phyloP scores from a whole-genome alignment of 92 coral and sea anemone species.

The Phenganax stokvisi region DNA sequence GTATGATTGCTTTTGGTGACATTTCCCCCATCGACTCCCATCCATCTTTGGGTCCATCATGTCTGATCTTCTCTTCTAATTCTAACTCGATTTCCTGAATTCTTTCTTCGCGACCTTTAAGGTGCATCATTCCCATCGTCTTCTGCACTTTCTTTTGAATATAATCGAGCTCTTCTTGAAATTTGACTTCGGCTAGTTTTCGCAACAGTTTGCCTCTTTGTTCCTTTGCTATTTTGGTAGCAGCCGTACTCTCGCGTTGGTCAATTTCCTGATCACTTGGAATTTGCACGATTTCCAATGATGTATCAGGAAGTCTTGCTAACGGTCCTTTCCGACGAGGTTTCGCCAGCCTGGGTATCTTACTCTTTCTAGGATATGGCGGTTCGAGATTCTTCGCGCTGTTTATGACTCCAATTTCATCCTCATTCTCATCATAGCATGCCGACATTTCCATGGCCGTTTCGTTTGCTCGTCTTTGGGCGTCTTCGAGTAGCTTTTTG shows the following conservation, averaged over 20 bases:
- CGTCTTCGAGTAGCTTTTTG: neutral
- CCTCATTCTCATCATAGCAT: slow-evolving; percentile 27
- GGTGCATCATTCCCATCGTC: slow-evolving; percentile 66
- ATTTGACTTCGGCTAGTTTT: slow-evolving; percentile 85
- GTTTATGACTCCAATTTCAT: neutral
- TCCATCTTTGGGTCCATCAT: slow-evolving; percentile 13
- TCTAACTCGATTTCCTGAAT: slow-evolving; percentile 41
- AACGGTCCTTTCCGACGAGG: slow-evolving; percentile 36
- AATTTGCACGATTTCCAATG: slow-evolving; percentile 11
- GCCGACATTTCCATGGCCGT: neutral
- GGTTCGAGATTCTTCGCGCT: slow-evolving; percentile 2
- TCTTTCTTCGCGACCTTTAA: slow-evolving; percentile 59
- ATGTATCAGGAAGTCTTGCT: slow-evolving; percentile 29
- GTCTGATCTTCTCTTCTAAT: slow-evolving; percentile 2
- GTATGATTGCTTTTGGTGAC: slow-evolving; percentile 33
- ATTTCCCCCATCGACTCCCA: slow-evolving; percentile 26
- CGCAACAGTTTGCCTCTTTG: slow-evolving; percentile 46
- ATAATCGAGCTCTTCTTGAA: slow-evolving; percentile 68
- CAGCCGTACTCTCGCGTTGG: slow-evolving; percentile 33
- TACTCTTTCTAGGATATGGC: slow-evolving; percentile 23
- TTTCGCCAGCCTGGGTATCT: slow-evolving; percentile 40
- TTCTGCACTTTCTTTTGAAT: slow-evolving; percentile 63
- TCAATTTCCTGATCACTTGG: slow-evolving; percentile 27
- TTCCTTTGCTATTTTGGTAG: slow-evolving; percentile 21
- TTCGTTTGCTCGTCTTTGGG: slow-evolving; percentile 8